A percentile compares a stretch with the other conserved stretches of the same genome.
phyloP scores from a whole-genome alignment of 2,113 vertebrate species.

The Triplophysa siluroides region DNA sequence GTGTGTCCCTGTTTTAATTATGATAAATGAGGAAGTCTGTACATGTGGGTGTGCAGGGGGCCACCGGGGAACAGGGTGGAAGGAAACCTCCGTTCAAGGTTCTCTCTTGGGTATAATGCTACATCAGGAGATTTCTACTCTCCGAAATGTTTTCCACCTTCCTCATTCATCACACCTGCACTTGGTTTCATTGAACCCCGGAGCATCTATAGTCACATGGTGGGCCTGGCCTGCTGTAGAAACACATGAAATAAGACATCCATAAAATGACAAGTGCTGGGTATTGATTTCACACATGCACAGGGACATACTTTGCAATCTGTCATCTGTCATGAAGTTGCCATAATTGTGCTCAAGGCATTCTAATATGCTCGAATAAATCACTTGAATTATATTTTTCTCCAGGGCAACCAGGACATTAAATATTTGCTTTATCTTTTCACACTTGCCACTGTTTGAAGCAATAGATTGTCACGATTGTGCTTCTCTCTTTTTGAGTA shows the following conservation, averaged over 20 bases:
- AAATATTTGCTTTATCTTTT: constrained; percentile 1
- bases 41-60: constrained; percentile 4
- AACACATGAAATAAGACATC: constrained; percentile 5
- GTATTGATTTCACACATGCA: constrained; percentile 31
- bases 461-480: not conserved
- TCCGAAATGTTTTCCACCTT: constrained; percentile 23
- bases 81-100: constrained; percentile 16
- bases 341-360: constrained; percentile 10
- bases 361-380: constrained; percentile 31
- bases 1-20: constrained; percentile 48
- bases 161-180: constrained; percentile 45
- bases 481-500: not conserved
- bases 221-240: not conserved
- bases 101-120: constrained; percentile 24
- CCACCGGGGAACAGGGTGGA: constrained; percentile 14
- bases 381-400: constrained; percentile 1
- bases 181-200: not conserved
- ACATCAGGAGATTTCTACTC: constrained; percentile 7
- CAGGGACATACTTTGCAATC: constrained; percentile 12
- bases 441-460: not conserved
- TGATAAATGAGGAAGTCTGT: constrained; percentile 40
- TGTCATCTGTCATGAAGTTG: constrained; percentile 16
- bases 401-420: not conserved
- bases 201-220: not conserved
- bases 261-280: constrained; percentile 4